These are phyloP conservation scores for Cherax destructor DNA, from an alignment of 1,140 invertebrate species.

Conservation along the genomic window DNA sequence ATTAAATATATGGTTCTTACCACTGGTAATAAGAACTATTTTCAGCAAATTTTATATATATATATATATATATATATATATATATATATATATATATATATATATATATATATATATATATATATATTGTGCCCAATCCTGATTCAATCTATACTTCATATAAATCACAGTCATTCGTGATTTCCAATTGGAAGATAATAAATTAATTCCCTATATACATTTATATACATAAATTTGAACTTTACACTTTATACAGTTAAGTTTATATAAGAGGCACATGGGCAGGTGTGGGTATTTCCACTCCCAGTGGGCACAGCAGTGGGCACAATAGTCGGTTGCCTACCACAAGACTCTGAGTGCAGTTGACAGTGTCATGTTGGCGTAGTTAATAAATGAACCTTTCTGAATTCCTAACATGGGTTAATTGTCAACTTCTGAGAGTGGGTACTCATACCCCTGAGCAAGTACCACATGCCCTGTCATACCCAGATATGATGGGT, in stretches of 20 bases:
- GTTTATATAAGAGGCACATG: background rate
- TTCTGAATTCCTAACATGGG: background rate
- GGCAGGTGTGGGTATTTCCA: background rate
- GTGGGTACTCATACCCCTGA: background rate
- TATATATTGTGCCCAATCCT: background rate
- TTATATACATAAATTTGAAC: slow-evolving; percentile 31
- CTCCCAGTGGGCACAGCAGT: background rate
- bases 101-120: background rate
- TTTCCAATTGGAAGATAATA: slow-evolving; percentile 44
- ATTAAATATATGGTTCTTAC: no score
- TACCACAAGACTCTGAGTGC: background rate
- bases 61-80: no score
- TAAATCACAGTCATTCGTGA: slow-evolving; percentile 52
- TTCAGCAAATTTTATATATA: no score
- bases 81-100: no score
- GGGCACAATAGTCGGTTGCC: background rate
- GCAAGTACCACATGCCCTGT: background rate
- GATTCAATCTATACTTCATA: slow-evolving; percentile 5
- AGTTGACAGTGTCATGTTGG: background rate
- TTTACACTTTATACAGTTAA: slow-evolving; percentile 48
- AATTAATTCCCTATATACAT: slow-evolving; percentile 49
- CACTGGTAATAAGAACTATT: no score
- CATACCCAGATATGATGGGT: no score
- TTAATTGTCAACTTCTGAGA: background rate
- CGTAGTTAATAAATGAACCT: no score